Base-by-base conservation (phyloP, 1,140 invertebrate genomes). In the Carcinoscorpius rotundicauda region DNA sequence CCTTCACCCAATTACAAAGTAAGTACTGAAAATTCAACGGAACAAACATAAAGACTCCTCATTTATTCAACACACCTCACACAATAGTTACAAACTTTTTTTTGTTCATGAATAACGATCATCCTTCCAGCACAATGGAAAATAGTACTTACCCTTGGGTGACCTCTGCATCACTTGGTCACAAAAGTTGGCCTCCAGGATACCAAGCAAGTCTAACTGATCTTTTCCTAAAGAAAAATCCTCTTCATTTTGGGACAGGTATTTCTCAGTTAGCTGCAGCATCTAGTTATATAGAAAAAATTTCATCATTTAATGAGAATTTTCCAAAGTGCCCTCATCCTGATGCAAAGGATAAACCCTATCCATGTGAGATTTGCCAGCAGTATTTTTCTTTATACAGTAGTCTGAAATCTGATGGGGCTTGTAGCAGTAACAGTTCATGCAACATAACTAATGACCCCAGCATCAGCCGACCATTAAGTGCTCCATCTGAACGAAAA, bases 241-340 rank as follows among this genome's bases (percentile, higher is more conserved):
- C 71, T 52, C 48, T 66, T 29, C 64, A 69, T 58, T 71, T 68
- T 61, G 59, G 66, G 51, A 69, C 71, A 52, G 69, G 68, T 5
- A 72, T 72, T 29, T 71, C 69, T n/a, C 71, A 73, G 52, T 68
- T 71, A 56, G 71, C 71, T 52, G 71, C 71, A 56, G 68, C 69
- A 48, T 70, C 68, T 52, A 69, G 69, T 63, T 71, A 71, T 60
- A 67, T 71, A 51, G 71, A 71, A 52, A 73, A 73, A 63, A 72
- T 73, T 65, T 72, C 68, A 52, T 68, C 61, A 63, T 63, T 55
- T 48, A 62, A 51, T 63, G 64, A 61, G 49, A 64, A 70, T 51
- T 61, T 66, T 11, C n/a, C 51, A 29, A 69, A 71, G 50, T 69
- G 70, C 59, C 70, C 66, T 51, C 70, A 69, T 61, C 65, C 67